phyloP scores from a whole-genome alignment of 2,888 invertebrate species.

The Nomada flava region DNA sequence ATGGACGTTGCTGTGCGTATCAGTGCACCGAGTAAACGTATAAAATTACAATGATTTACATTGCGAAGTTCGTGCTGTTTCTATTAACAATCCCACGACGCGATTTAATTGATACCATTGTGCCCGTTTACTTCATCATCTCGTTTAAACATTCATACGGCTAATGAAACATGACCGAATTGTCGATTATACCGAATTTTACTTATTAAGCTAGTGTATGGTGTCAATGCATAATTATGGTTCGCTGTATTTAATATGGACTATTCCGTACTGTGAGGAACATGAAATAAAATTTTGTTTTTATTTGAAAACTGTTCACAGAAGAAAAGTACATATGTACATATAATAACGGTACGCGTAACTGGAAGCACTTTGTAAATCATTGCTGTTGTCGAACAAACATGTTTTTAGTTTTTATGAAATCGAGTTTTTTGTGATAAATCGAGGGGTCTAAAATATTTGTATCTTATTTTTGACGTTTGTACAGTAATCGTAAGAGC shows the following conservation, averaged over 20 bases:
- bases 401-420: neutral
- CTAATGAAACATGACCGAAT: conserved; percentile 15
- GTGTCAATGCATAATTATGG: no score
- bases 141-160: conserved; percentile 19
- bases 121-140: conserved; percentile 13
- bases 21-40: conserved; percentile 36
- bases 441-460: neutral
- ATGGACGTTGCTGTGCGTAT: conserved; percentile 45
- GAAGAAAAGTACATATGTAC: no score
- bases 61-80: conserved; percentile 35
- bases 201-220: no score
- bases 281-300: no score
- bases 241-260: no score
- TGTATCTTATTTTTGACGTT: conserved; percentile 7
- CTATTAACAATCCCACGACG: conserved; percentile 34
- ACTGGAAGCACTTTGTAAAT: neutral
- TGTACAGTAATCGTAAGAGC: neutral
- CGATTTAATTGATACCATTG: conserved; percentile 15
- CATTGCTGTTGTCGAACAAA: neutral
- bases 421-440: neutral
- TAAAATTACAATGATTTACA: conserved; percentile 49
- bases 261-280: no score
- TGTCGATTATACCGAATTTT: neutral
- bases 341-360: neutral
- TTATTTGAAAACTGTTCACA: no score